These are phyloP conservation scores for Cantharis rufa DNA, from an alignment of 2,888 invertebrate genomes.

Conservation along the genomic window DNA sequence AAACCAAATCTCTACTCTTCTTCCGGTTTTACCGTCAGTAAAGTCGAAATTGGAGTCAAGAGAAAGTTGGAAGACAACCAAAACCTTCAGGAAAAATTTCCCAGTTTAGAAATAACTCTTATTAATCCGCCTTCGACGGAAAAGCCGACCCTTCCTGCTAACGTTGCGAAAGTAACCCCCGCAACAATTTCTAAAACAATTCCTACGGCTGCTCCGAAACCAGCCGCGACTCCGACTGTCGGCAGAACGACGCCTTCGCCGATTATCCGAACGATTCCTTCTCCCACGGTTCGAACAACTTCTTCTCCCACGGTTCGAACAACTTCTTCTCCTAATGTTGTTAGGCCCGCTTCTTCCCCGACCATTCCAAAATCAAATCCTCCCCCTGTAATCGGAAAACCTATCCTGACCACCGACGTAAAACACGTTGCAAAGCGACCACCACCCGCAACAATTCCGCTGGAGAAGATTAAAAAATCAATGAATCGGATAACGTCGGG, in stretches of 20 bases:
- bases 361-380: slow-evolving; percentile 3
- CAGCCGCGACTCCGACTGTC: neutral
- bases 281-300: neutral
- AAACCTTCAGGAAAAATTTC: slow-evolving; percentile 45
- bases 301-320: neutral
- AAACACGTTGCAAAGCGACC: slow-evolving; percentile 52
- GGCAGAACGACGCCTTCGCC: neutral
- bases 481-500: slow-evolving; percentile 46
- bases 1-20: slow-evolving; percentile 36
- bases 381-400: slow-evolving; percentile 5
- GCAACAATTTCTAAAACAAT: neutral
- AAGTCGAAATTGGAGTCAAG: slow-evolving; percentile 52
- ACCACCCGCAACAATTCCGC: slow-evolving; percentile 60
- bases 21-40: slow-evolving; percentile 54
- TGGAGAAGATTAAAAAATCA: slow-evolving; percentile 58
- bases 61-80: slow-evolving; percentile 45
- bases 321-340: too few species aligned
- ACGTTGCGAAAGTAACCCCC: neutral
- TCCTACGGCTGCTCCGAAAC: neutral
- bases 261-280: neutral
- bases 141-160: neutral
- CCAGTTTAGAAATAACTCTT: slow-evolving; percentile 53
- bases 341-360: too few species aligned
- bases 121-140: slow-evolving; percentile 43
- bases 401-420: slow-evolving; percentile 13